Percentiles rank a stretch among this genome's conserved stretches.
Evolutionary conservation across 2,113 vertebrate species (phyloP).

Genomic region (Serinus canaria): DNA sequence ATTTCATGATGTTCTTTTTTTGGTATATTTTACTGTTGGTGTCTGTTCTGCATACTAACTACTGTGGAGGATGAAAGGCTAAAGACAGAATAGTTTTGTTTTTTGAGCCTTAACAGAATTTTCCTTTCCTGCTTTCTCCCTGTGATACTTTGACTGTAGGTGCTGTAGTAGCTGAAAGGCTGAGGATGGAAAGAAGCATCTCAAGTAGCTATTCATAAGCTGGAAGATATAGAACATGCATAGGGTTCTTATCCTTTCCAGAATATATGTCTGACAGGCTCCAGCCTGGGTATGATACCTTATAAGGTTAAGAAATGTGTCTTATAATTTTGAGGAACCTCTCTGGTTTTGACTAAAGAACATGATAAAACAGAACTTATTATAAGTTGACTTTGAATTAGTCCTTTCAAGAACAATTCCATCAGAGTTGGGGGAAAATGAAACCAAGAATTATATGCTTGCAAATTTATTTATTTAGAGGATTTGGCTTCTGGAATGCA

Average conservation of each 20-base stretch:
- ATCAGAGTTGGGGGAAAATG: background rate
- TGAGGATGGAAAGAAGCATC: background rate
- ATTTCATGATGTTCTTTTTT: background rate
- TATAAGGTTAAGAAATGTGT: background rate
- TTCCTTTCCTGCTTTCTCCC: background rate
- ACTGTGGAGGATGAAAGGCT: background rate
- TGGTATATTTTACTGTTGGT: background rate
- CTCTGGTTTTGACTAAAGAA: background rate
- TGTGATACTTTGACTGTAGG: background rate
- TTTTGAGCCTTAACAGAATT: background rate
- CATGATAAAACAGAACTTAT: background rate
- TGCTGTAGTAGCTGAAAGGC: background rate
- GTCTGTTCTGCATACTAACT: background rate
- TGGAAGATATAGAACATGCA: background rate
- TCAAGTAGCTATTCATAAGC: background rate
- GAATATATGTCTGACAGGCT: fast-evolving
- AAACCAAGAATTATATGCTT: background rate
- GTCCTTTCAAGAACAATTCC: background rate
- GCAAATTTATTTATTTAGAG: background rate
- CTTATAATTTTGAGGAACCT: background rate
- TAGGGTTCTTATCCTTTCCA: background rate
- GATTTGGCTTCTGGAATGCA: background rate
- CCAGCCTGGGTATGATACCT: background rate
- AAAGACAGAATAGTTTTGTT: background rate
- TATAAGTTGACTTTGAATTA: background rate